These are phyloP conservation scores for Clanis bilineata DNA, from an alignment of 2,888 invertebrate genomes.

Conservation along the genomic window DNA sequence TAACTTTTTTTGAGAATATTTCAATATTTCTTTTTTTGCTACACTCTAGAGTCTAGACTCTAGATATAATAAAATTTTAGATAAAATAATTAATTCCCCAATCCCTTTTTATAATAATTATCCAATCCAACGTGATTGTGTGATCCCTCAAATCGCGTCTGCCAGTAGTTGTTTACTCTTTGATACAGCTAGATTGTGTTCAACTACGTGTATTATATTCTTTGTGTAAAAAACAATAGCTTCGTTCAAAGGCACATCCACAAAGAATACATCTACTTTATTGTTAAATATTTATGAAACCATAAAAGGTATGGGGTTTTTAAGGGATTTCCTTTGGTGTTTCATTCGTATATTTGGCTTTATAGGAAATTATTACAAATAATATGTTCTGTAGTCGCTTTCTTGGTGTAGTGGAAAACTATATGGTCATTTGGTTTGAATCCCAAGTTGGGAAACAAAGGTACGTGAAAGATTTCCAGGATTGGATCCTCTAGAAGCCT, in stretches of 20 bases:
- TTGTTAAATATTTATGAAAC: slow-evolving; percentile 38
- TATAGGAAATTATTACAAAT: too few relatives aligned
- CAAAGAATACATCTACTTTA: slow-evolving; percentile 32
- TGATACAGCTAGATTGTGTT: neutral
- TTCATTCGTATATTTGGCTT: neutral
- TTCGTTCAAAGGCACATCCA: slow-evolving; percentile 22
- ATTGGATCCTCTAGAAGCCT: too few relatives aligned
- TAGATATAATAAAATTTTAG: too few relatives aligned
- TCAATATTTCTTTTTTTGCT: too few relatives aligned
- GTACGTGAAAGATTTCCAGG: too few relatives aligned
- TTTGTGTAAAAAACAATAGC: slow-evolving; percentile 23
- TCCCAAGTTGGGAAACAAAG: too few relatives aligned
- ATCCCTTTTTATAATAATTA: neutral
- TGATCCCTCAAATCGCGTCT: neutral
- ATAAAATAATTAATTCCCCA: too few relatives aligned
- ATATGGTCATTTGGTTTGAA: too few relatives aligned
- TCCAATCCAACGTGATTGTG: neutral
- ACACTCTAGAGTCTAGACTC: too few relatives aligned
- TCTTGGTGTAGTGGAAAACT: too few relatives aligned
- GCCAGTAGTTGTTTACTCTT: neutral
- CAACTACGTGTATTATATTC: neutral
- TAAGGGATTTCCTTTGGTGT: neutral
- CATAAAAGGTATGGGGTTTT: slow-evolving; percentile 23
- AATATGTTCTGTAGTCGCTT: too few relatives aligned
- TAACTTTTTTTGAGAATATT: too few relatives aligned